Base-by-base conservation (phyloP, 53 echinoderm and acorn worm species). In the Echinometra lucunter region DNA sequence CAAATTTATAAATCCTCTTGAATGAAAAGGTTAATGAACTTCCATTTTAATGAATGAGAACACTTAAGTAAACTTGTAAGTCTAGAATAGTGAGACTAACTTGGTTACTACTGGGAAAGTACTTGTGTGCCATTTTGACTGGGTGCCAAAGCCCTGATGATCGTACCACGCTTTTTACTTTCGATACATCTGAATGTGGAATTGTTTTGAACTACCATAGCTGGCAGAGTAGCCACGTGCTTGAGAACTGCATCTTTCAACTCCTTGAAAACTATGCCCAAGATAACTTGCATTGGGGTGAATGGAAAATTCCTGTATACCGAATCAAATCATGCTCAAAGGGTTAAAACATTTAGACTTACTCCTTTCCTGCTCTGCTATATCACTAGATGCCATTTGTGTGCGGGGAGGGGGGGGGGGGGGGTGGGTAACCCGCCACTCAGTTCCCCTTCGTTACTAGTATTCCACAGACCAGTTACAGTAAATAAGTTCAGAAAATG, bases 81-180 rank as follows among this genome's bases (percentile, higher is more conserved):
- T 37, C 78, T 78, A 42, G 23, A 78, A 42, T 78, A 42, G 69
- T 69, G 30, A 85, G 85, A 85, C 85, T 53, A 85, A 9, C 12
- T 2, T 47, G 12, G 45, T 53, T 49, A 85, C 27, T 85, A 25
- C 85, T 85, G 85, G 27, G 55, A 30, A 85, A 85, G 12, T 49
- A 83, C 25, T 83, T 49, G 13, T 85, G 12, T 49, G 28, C 85
- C 85, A 11, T 72, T 72, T 12, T 72, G 70, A 70, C 85, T 85
- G 1, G n/a, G 30, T 85, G 49, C 85, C 30, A 30, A 49, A 30
- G n/a, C 49, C 45, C 27, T 47, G n/a, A 85, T 85, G 85, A n/a
- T 11, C 49, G 28, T 85, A 49, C 85, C 85, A 49, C 1, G n/a
- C 49, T 69, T 47, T 85, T 15, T 49, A 49, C 30, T 13, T 49